Conservation (phyloP, 2,113 vertebrate genomes). For the Macrotis lagotis region DNA sequence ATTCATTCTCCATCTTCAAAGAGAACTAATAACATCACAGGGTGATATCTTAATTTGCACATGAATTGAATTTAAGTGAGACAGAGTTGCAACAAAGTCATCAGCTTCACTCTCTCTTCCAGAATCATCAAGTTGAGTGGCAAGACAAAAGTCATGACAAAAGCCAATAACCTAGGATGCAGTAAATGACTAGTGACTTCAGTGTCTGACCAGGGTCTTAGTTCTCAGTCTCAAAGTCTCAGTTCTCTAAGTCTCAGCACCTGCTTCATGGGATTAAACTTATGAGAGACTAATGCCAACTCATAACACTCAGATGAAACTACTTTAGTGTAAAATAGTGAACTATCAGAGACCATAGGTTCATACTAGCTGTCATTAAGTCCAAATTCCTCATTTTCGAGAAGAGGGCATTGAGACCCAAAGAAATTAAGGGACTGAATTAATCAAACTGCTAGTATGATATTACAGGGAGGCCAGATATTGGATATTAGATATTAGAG, state of each 20-base stretch:
- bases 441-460: not conserved
- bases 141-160: not conserved
- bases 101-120: not conserved
- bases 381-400: not conserved
- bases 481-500: not conserved
- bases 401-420: not conserved
- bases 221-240: not conserved
- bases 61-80: not conserved
- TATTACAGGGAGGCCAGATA: not conserved
- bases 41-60: not conserved
- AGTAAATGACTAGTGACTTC: not conserved
- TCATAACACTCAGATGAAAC: not conserved
- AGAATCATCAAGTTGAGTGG: not conserved
- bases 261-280: not conserved
- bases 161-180: not conserved
- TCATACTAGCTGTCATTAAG: not conserved
- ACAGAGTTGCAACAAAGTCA: not conserved
- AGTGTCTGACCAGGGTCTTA: not conserved
- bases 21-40: not conserved
- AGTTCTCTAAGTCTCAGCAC: not conserved
- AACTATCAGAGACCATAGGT: not conserved
- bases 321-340: not conserved
- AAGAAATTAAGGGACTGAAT: not conserved
- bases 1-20: not conserved
- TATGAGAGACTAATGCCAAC: not conserved